Base-by-base conservation (phyloP, 2,888 invertebrate genomes). In the Drosophila ezoana region DNA sequence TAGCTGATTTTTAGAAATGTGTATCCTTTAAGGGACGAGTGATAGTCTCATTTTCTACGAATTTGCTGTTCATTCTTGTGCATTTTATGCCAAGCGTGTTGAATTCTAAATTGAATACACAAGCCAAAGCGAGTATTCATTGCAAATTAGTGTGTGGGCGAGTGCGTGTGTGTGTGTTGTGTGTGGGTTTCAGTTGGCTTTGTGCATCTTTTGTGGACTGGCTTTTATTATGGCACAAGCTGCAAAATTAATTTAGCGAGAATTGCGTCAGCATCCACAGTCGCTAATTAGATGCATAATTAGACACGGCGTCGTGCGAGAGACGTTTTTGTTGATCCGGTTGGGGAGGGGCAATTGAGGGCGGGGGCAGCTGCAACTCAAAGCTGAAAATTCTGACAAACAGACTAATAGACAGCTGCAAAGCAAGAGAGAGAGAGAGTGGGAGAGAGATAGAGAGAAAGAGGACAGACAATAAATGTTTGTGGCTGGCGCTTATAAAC, bases 281-380 rank as follows among this genome's bases (percentile, higher is more conserved):
- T 62, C 69, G 76, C 87, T 81, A 81, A 81, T 81, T 83, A 81
- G 81, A 83, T 81, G 81, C 87, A 81, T 81, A 81, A 81, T 81
- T 81, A 87, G 87, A 87, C 68, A 66, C 47, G 59, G 40, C n/a
- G 43, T 44, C 20, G 57, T 43, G 45, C 41, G 37, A 44, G 18
- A 18, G 18, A 10, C 35, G 33, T 40, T 47, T 32, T 16, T 18
- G 62, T 13, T 20, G 48, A 64, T 41, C 11, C 41, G 56, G 16
- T 23, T 23, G 37, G 37, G 8, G 8, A 8, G 28, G 28, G 35
- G 48, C 47, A 23, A 1, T 0, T 11, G 2, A 10, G n/a, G 53
- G 53, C 28, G 44, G 18, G 18, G 44, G 33, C 33, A 20, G 35
- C 47, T 20, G 47, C 68, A 38, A 10, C 35, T 23, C 43, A 32